Conservation (phyloP, 2,888 invertebrate species). For the Limenitis camilla region DNA sequence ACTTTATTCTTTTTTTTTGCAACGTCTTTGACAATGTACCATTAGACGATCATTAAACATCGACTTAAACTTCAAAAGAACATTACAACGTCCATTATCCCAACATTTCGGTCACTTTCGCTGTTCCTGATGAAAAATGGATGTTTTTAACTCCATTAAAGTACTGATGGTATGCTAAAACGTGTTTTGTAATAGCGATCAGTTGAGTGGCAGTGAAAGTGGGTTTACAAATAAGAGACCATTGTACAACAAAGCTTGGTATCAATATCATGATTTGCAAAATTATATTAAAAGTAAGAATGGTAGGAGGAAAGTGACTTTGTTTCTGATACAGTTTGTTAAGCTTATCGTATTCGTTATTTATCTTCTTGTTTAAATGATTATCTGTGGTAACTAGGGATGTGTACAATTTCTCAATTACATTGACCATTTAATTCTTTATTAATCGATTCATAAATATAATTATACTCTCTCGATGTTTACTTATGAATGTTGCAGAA, state of each 20-base stretch:
- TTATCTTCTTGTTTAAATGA: too few species aligned
- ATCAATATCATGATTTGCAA: constrained; percentile 17
- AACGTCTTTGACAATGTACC: too few species aligned
- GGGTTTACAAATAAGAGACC: constrained; percentile 45
- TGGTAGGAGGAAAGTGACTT: neutral
- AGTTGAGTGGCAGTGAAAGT: constrained; percentile 58
- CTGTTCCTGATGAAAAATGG: constrained; percentile 34
- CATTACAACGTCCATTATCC: neutral
- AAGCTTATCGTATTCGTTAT: too few species aligned
- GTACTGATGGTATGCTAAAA: constrained; percentile 18
- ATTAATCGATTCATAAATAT: too few species aligned
- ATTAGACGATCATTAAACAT: neutral
- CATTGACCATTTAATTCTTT: too few species aligned
- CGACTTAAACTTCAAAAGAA: neutral
- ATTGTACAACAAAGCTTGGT: constrained; percentile 51
- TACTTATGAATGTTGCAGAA: too few species aligned
- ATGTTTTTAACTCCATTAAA: constrained; percentile 20
- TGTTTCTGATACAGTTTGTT: neutral
- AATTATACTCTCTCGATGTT: too few species aligned
- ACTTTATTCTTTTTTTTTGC: too few species aligned
- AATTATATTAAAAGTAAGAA: constrained; percentile 2
- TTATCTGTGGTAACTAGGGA: too few species aligned
- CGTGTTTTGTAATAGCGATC: constrained; percentile 34
- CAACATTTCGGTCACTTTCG: constrained; percentile 18
- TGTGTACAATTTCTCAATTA: too few species aligned